phyloP scores from a whole-genome alignment of 92 coral and sea anemone genomes.

The Virgularia gustaviana region DNA sequence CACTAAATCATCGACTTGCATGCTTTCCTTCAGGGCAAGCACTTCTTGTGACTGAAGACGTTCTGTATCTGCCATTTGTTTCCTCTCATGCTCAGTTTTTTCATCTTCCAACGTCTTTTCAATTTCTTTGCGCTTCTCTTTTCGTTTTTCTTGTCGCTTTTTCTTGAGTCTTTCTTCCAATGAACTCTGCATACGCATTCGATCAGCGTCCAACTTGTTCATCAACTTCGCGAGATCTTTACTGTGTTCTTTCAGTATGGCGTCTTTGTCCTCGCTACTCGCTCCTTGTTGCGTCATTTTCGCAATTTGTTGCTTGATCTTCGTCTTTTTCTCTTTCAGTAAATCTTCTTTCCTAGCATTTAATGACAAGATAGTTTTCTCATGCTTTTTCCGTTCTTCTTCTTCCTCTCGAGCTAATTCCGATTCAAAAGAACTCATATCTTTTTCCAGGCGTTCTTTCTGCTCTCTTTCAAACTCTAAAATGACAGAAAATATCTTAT shows the following conservation, averaged over 20 bases:
- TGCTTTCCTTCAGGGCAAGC: constrained; percentile 82
- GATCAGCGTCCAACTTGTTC: constrained; percentile 98
- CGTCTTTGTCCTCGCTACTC: constrained; percentile 83
- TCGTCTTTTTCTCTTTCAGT: constrained; percentile 87
- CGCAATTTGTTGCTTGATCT: constrained; percentile 86
- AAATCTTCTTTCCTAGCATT: constrained; percentile 92
- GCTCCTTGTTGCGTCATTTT: constrained; percentile 86
- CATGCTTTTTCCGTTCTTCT: constrained; percentile 87
- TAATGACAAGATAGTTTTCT: constrained; percentile 81
- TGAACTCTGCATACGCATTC: constrained; percentile 99
- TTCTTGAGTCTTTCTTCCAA: constrained; percentile 86
- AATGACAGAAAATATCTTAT: constrained; percentile 2
- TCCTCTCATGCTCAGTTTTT: constrained; percentile 74
- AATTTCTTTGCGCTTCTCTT: constrained; percentile 68
- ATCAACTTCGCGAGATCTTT: constrained; percentile 91
- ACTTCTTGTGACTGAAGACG: constrained; percentile 69
- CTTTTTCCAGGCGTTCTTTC: constrained; percentile 58
- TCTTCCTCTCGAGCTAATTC: constrained; percentile 76
- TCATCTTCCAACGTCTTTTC: constrained; percentile 65
- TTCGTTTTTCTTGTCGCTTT: constrained; percentile 77
- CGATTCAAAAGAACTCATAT: constrained; percentile 60
- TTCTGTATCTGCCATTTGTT: constrained; percentile 76
- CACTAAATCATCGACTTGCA: constrained; percentile 93
- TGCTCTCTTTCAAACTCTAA: constrained; percentile 53
- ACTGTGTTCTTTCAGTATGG: constrained; percentile 91